Evolutionary conservation across 2,113 vertebrate species (phyloP), one percentile per base, ranked within the genome.

Genomic region (Hippocampus guttulatus): DNA sequence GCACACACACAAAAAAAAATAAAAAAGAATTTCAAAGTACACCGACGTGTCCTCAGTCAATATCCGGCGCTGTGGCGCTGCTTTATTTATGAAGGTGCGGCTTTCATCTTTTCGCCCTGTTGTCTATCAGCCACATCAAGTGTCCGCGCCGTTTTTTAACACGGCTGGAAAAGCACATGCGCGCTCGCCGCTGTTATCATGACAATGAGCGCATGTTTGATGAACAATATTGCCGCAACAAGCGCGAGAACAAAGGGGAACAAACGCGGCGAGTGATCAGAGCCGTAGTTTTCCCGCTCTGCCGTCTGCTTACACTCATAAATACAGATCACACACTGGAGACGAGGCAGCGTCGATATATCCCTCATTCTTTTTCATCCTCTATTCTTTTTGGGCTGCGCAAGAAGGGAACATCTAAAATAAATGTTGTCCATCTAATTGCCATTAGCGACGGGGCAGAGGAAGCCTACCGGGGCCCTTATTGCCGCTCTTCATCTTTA

Each of bases 1-100:
- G 20, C 57, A 18, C 27, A 61, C 21, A 18, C 3, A 30, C 20
- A 54, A 73, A 69, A 65, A 67, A 78, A 80, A 81, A 84, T 85
- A 86, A 82, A 84, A 90, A 88, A 89, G 90, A 90, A 93, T 93
- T 92, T 92, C 90, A 92, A 92, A 92, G 91, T 89, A 85, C 83
- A 87, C 86, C 86, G 83, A 80, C 89, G 85, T 91, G 88, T 92
- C 90, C 89, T 92, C 87, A 89, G 89, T 91, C 91, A 91, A 91
- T 91, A 92, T 91, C 87, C 88, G 89, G 84, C 89, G 79, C 89
- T 84, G 87, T 84, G 88, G 86, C 88, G 78, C 87, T 92, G 89
- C 89, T 85, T 91, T 91, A 92, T 92, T 92, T 91, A 92, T 91
- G 91, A 88, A 91, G 85, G 85, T 86, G 85, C 84, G 81, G 84